Conservation (phyloP, 1,140 invertebrate species). For the Diorhabda carinulata region DNA sequence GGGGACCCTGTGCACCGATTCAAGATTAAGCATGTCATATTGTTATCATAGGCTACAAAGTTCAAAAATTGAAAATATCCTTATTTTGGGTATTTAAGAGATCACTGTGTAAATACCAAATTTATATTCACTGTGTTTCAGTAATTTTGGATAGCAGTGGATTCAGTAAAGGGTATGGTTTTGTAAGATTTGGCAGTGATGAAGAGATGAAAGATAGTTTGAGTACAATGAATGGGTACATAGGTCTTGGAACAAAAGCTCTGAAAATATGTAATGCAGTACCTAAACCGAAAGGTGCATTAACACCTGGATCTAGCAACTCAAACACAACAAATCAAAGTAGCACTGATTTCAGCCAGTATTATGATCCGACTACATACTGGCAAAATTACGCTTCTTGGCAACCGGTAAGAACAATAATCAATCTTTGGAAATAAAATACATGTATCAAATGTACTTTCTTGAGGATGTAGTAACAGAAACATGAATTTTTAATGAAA, state of each 20-base stretch:
- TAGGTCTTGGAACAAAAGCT: constrained; percentile 76
- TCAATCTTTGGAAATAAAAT: neutral
- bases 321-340: constrained; percentile 23
- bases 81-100: too few species aligned
- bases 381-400: constrained; percentile 69
- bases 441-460: too few species aligned
- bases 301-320: constrained; percentile 34
- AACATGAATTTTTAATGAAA: too few species aligned
- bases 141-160: constrained; percentile 85
- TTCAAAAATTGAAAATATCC: too few species aligned
- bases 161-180: constrained; percentile 94
- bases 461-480: too few species aligned
- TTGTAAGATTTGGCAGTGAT: constrained; percentile 91
- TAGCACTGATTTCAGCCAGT: constrained; percentile 57
- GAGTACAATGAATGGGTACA: constrained; percentile 83
- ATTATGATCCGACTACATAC: constrained; percentile 69
- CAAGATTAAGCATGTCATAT: too few species aligned
- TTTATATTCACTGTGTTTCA: constrained; percentile 40
- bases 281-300: constrained; percentile 67
- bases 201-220: constrained; percentile 91
- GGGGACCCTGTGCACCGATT: too few species aligned
- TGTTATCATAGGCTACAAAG: too few species aligned
- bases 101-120: too few species aligned
- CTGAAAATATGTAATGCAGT: constrained; percentile 89
- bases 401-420: constrained; percentile 44